Base-by-base conservation (phyloP, 1,140 invertebrate genomes). In the Popillia japonica region DNA sequence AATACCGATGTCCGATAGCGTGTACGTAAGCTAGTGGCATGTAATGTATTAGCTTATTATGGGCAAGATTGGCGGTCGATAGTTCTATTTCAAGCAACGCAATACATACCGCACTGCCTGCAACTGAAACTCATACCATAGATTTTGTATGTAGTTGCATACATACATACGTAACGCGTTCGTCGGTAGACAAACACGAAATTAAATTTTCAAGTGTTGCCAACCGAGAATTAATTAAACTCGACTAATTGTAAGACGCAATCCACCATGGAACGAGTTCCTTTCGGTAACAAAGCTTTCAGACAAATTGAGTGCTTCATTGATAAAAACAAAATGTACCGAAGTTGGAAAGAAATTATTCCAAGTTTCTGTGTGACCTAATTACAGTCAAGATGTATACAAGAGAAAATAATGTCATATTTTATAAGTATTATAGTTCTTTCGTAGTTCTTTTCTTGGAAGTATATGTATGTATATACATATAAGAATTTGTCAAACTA, bases 21-120 rank as follows among this genome's bases (percentile, higher is more conserved):
- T 68, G 61, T 68, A 68, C 61, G 61, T 68, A 68, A 68, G 61
- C 61, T 68, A 68, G 22, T 68, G 22, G 27, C 61, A 34, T 68
- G 61, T 68, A 68, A 68, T 68, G 61, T 68, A 68, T 68, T 68
- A 68, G 61, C 61, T 68, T 68, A 68, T 68, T 68, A 68, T 34
- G 22, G 61, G 61, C 17, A 68, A 68, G 61, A 68, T 68, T 68
- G 61, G 61, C 22, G 61, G 61, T 68, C 61, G 61, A 68, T 68
- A 68, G 61, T 68, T 27, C 20, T 68, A 22, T 68, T 68, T 27
- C 61, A 22, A 27, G 27, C 61, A 27, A 68, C 22, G 61, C 61
- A 10, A 34, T 68, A 68, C 22, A 55, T 17, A 17, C 48, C 48
- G 61, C 20, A 22, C 61, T 34, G 61, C 61, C 22, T 68, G 61